Evolutionary conservation across 2,113 vertebrate species (phyloP), one percentile per base, ranked within the genome.

Genomic region (Seriola aureovittata): DNA sequence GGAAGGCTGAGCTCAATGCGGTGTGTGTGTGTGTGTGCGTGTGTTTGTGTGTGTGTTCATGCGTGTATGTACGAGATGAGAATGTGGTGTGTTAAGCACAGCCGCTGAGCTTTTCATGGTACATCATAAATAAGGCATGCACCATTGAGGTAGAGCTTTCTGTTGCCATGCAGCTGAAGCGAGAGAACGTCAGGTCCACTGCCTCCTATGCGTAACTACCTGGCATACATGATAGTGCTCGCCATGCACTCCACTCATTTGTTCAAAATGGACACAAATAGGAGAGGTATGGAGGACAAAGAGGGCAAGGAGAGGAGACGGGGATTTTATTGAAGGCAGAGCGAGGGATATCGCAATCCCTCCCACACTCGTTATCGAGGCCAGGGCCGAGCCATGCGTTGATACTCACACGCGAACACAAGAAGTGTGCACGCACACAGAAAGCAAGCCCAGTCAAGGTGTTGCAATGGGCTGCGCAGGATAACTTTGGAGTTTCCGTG

Each of bases 111-210:
- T 80, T 85, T 75, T 75, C 57, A 82, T 69, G 17, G 23, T 71
- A 44, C 62, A 81, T 81, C 65, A 89, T 90, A 82, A 93, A 92
- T 91, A 89, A 88, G 83, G 71, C 82, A 91, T 89, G 78, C 36
- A 21, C 13, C 34, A 54, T 40, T 48, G 48, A 74, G 75, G 69
- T 55, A 23, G 46, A 32, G 62, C 40, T 78, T 70, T 63, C 34
- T 78, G 82, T 82, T 86, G 67, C 80, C 32, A 69, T 83, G 85
- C 80, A 88, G 78, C 40, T 77, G 19, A 73, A 78, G 58, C 63
- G 66, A 48, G 25, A 63, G 19, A 78, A 65, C 4, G 23, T 48
- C 57, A 50, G 29, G 17, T 78, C 62, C 72, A 29, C 69, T 40
- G 69, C 59, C 44, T 71, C 65, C 65, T 23, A 25, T 10, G 60